Evolutionary conservation across 2,113 vertebrate species (phyloP), one percentile per base, ranked within the genome.

Genomic region (Lophura nycthemera): DNA sequence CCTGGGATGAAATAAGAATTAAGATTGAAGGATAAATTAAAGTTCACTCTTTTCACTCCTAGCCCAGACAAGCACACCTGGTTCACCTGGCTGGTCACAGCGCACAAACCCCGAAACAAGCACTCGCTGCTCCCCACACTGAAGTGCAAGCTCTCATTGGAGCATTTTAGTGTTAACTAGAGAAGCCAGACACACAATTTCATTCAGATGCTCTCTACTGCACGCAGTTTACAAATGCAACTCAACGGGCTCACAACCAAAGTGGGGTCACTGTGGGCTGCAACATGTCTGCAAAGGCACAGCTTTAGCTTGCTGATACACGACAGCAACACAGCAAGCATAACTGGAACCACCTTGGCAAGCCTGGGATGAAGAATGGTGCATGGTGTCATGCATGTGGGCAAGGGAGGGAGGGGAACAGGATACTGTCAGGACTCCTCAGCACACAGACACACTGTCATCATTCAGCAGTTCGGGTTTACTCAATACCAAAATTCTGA

Each of bases 101-200:
- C 65, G 66, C 0, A 3, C 6, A 17, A 93, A 67, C 4, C 3
- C 36, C 7, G 8, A 29, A 38, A 70, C 13, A 3, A 40, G 36
- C 16, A 36, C 11, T 75, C 0, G 0, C 57, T 61, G 11, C 54
- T 79, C 52, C 40, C 43, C 19, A 43, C 0, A 3, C 74, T 57
- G 24, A 75, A 54, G 40, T 32, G 83, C 5, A 60, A 63, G 36
- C 25, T 59, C 40, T 30, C 59, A 59, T 38, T 8, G 59, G 18
- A 76, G 42, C 32, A 48, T 24, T 85, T 56, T 47, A 70, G 54
- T 8, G 4, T 36, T 72, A 65, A 65, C 40, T 17, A 30, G 45
- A 76, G 22, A 7, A 76, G 64, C 21, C n/a, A 63, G 40, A 13
- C 18, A n/a, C 0, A 0, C 2, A 4, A 11, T 29, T 82, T 54